Evolutionary conservation across 2,888 invertebrate species (phyloP), one percentile per base, ranked within the genome.

Genomic region (Cabera pusaria): DNA sequence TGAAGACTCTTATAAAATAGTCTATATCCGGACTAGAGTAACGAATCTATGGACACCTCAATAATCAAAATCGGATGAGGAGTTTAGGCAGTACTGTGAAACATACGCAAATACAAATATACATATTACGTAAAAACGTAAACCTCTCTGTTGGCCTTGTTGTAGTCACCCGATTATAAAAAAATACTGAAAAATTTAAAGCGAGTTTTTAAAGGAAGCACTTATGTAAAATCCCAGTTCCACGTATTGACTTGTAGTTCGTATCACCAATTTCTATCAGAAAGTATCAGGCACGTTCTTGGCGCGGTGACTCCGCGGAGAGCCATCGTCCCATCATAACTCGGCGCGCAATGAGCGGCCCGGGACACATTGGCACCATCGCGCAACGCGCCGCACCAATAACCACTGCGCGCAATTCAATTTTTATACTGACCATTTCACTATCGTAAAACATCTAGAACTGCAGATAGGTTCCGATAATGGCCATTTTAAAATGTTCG

Each of bases 361-460:
- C 67, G 86, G 81, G 86, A 81, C 74, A 70, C 80, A 84, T 86
- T 81, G n/a, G n/a, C n/a, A n/a, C n/a, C n/a, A n/a, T n/a, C 83
- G 85, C 86, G 84, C 79, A 72, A 14, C 14, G 75, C 68, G 70
- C 73, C 68, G 59, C 73, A 56, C 67, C 67, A 65, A 70, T 69
- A 41, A 32, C 46, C 37, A 70, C 64, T 52, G 56, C 52, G 55
- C 58, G 69, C 76, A 80, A 84, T 86, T 84, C 82, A 84, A 85
- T 86, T 84, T 83, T 83, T 81, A 80, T 78, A 73, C 79, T 79
- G 75, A 77, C 80, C 74, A 63, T 77, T 81, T 74, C 70, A 70
- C 63, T 64, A 68, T 76, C 67, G 70, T 42, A 32, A 42, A 42
- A 42, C 26, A 27, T 36, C 34, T 34, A 21, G 21, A 42, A 42